These are phyloP conservation scores for Mesochorus sp. DNA, from an alignment of 2,888 invertebrate genomes.

Conservation along the genomic window DNA sequence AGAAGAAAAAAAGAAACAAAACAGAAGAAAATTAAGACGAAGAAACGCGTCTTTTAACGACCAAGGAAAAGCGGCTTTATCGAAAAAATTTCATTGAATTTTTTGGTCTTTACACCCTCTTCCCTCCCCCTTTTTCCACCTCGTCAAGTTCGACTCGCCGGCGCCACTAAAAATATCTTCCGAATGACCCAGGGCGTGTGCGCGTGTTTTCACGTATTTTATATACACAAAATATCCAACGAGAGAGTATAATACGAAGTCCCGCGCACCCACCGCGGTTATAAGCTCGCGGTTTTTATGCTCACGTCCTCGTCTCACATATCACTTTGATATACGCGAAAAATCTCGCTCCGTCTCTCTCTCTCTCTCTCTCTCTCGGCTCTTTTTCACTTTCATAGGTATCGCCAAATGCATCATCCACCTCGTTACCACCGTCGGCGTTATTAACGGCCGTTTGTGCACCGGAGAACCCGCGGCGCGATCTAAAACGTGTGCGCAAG, in stretches of 20 bases:
- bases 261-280: conserved; percentile 53
- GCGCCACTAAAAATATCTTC: conserved; percentile 75
- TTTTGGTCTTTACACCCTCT: neutral
- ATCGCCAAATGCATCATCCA: conserved; percentile 35
- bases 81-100: too few species aligned
- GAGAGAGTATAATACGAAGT: too few species aligned
- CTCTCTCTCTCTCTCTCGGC: neutral
- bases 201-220: conserved; percentile 58
- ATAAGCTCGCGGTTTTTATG: conserved; percentile 49
- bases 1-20: neutral
- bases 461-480: conserved; percentile 21
- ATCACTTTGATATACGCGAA: conserved; percentile 40
- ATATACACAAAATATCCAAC: neutral
- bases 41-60: too few species aligned
- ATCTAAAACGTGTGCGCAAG: conserved; percentile 21
- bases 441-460: conserved; percentile 36
- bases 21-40: neutral
- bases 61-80: too few species aligned
- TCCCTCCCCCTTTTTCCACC: conserved; percentile 15
- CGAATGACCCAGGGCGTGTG: conserved; percentile 68
- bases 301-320: conserved; percentile 39
- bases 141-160: conserved; percentile 72
- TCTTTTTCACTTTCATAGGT: too few species aligned
- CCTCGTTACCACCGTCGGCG: conserved; percentile 41
- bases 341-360: conserved; percentile 10